These are phyloP conservation scores for Harpalus rufipes DNA, from an alignment of 2,888 invertebrate species.

Conservation along the genomic window DNA sequence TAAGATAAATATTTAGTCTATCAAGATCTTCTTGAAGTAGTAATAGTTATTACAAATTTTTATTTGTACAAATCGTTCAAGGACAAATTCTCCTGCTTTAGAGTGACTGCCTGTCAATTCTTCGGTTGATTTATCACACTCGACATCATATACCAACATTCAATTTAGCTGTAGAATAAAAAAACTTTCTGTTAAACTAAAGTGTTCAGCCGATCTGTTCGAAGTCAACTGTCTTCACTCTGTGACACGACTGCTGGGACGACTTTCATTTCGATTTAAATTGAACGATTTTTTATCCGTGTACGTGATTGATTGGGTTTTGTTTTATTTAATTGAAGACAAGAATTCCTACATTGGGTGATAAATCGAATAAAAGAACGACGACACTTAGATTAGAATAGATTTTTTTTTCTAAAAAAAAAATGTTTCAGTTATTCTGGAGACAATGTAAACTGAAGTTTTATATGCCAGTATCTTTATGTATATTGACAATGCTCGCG, in stretches of 20 bases:
- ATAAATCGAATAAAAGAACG: conserved; percentile 1
- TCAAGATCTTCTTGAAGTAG: too few species aligned
- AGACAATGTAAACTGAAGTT: too few species aligned
- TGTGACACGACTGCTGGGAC: not conserved
- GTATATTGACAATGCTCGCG: not conserved
- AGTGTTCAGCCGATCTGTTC: conserved; percentile 2
- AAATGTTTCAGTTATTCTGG: not conserved
- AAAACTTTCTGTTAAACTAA: conserved; percentile 16
- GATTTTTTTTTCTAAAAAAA: not conserved
- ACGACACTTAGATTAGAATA: not conserved
- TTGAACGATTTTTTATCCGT: conserved; percentile 33
- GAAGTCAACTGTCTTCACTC: conserved; percentile 4
- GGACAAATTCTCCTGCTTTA: not conserved
- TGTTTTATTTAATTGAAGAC: conserved; percentile 35
- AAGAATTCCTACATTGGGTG: not conserved
- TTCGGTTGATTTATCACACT: conserved; percentile 44
- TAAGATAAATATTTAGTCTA: too few species aligned
- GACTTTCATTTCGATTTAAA: conserved; percentile 28
- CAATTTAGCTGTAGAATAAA: conserved; percentile 34
- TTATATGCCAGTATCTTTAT: not conserved
- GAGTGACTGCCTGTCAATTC: not conserved
- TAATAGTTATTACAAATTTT: too few species aligned
- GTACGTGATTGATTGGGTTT: conserved; percentile 15
- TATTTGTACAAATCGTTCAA: not conserved
- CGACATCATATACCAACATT: conserved; percentile 55